Percentiles rank a stretch among this genome's conserved stretches.
Conservation (phyloP, 2,113 vertebrate genomes). For the Rhipidura dahli region DNA sequence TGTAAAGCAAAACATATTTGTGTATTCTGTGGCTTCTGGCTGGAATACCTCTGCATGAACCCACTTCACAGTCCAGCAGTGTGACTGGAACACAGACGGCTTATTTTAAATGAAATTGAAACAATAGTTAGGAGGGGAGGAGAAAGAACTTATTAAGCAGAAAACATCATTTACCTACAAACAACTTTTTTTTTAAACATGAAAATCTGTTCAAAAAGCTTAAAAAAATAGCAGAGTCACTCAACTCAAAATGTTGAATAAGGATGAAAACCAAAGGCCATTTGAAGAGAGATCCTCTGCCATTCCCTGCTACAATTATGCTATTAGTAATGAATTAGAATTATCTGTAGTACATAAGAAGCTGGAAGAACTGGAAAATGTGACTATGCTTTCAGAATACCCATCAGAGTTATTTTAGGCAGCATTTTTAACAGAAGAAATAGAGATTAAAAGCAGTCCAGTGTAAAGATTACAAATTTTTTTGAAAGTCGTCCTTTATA, state of each 20-base stretch:
- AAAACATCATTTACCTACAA: neutral
- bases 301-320: neutral
- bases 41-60: neutral
- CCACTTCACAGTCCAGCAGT: neutral
- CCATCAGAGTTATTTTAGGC: neutral
- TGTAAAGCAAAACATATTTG: neutral
- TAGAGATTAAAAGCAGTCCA: neutral
- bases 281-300: neutral
- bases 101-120: neutral
- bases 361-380: neutral
- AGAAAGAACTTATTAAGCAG: neutral
- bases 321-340: neutral
- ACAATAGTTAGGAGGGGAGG: neutral
- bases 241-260: neutral
- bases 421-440: neutral
- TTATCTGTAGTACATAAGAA: neutral
- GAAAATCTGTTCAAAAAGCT: neutral
- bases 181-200: neutral
- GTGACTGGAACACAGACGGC: neutral
- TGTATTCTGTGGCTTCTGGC: neutral
- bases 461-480: neutral
- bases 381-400: neutral
- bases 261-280: neutral
- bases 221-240: neutral
- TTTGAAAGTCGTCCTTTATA: neutral